These are phyloP conservation scores for Crypturellus undulatus DNA, from an alignment of 2,113 vertebrate genomes.

Conservation along the genomic window DNA sequence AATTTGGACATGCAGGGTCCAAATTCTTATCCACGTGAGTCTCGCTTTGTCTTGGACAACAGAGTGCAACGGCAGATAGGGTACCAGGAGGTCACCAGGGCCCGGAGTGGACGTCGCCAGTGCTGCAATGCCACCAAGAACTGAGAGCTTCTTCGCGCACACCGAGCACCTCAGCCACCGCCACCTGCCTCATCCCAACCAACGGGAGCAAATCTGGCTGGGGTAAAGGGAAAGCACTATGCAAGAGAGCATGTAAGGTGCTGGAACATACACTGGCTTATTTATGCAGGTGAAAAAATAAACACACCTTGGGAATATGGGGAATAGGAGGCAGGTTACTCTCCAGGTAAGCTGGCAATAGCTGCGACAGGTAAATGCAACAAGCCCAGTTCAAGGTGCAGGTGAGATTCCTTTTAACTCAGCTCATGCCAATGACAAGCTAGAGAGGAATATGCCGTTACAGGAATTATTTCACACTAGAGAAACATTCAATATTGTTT, in stretches of 20 bases:
- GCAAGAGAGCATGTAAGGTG: not conserved
- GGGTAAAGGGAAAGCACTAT: rapidly evolving
- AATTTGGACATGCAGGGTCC: too few species aligned
- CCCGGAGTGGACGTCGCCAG: not conserved
- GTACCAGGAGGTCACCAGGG: not conserved
- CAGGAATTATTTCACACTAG: not conserved
- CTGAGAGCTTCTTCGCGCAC: not conserved
- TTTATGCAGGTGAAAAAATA: not conserved
- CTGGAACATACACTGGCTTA: not conserved
- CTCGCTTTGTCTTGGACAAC: not conserved
- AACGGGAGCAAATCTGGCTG: not conserved
- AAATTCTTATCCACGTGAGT: not conserved
- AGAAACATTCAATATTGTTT: not conserved
- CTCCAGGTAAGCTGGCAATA: not conserved
- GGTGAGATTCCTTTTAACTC: not conserved
- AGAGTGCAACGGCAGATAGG: not conserved
- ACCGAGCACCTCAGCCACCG: rapidly evolving
- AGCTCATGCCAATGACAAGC: rapidly evolving
- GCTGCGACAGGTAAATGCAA: not conserved
- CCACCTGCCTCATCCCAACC: not conserved
- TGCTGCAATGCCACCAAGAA: rapidly evolving
- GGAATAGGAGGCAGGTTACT: not conserved
- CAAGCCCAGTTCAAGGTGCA: rapidly evolving
- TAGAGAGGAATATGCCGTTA: not conserved
- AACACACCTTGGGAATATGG: not conserved